Base-by-base conservation (phyloP, 1,140 invertebrate species). In the Calycopis cecrops region DNA sequence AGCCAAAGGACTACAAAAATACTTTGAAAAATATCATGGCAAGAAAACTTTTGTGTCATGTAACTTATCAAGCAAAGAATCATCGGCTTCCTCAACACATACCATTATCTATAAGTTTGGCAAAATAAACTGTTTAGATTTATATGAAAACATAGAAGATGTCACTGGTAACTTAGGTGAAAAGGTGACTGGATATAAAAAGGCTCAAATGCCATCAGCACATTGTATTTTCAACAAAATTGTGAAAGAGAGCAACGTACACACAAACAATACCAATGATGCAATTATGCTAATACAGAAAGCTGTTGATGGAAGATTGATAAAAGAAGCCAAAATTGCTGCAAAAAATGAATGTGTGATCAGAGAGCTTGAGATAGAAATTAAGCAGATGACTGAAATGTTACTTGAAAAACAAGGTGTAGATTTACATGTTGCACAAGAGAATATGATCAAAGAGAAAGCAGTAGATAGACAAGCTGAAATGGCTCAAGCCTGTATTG, bases 91-190 rank as follows among this genome's bases (percentile, higher is more conserved):
- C 10, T 82, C 86, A 18, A 92, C 90, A 12, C 90, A 92, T 63
- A 89, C 88, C 52, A 91, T 90, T 61, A 87, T 87, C 28, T 90
- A 91, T 65, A 87, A 83, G 67, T 88, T 88, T 72, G 80, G 79
- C 10, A 88, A 88, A 68, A 83, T 88, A 3, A 88, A 85, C 57
- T 76, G 76, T 50, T 79, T 83, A 57, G 83, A 87, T 48, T 77
- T 83, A 69, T 81, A 88, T 66, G 85, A 88, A 62, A 72, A 81
- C 52, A 69, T 88, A 62, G 77, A 83, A 21, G 85, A 88, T 74
- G 69, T 88, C 2, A 88, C 86, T 14, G 79, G 76, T 12, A 88
- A 88, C 65, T 71, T 88, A 52, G 87, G 87, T 54, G 85, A 88
- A 67, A 87, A 82, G 66, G 52, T 80, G 14, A 80, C 78, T 37